phyloP scores from a whole-genome alignment of 92 coral and sea anemone genomes.

The Epizoanthus fatuus region DNA sequence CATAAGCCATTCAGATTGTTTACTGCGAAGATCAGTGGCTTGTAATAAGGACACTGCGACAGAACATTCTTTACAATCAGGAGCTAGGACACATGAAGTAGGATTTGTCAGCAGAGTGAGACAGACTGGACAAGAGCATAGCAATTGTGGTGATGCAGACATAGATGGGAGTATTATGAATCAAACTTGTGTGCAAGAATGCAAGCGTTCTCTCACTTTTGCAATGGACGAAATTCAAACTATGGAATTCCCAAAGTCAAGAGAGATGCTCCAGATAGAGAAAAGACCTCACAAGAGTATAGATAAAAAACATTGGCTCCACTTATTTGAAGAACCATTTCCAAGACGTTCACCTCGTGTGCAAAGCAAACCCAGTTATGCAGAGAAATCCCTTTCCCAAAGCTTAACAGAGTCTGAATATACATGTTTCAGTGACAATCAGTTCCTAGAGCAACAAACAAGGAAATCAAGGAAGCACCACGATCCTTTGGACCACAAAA shows the following conservation, averaged over 20 bases:
- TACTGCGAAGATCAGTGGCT: background rate
- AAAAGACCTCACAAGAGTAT: background rate
- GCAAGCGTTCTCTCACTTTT: background rate
- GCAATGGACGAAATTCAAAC: background rate
- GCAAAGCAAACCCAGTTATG: slow-evolving; percentile 42
- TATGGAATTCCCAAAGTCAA: background rate
- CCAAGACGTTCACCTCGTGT: slow-evolving; percentile 88
- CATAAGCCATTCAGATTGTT: background rate
- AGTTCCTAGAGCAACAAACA: background rate
- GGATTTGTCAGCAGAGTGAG: background rate
- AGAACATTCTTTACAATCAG: background rate
- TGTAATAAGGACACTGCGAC: background rate
- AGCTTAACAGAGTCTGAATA: background rate
- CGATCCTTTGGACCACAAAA: background rate
- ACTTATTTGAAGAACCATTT: slow-evolving; percentile 85
- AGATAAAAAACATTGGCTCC: slow-evolving; percentile 64
- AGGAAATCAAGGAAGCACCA: background rate
- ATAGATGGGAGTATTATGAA: background rate
- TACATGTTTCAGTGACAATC: background rate
- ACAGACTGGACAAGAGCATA: background rate
- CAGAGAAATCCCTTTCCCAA: background rate
- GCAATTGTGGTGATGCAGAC: background rate
- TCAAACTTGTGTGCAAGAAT: background rate
- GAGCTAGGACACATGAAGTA: background rate
- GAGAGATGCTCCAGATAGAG: background rate